Evolutionary conservation across 2,797 vertebrate genomes (phyloP).

Genomic region (Hirundo rustica): DNA sequence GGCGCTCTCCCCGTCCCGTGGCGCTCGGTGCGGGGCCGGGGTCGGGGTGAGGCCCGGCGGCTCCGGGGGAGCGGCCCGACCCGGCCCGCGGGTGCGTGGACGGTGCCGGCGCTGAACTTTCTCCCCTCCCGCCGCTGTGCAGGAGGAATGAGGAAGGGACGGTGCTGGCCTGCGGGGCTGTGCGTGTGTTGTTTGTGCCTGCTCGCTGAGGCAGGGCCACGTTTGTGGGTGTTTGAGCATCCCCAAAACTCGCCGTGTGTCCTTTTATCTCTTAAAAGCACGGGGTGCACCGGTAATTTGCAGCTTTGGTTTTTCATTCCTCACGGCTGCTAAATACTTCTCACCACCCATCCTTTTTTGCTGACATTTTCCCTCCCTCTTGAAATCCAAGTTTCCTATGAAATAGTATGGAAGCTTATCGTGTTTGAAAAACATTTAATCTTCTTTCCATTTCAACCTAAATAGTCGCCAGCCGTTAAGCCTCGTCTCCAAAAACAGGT

Average conservation of each 20-base stretch:
- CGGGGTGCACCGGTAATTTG: accelerated
- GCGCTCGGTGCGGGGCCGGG: not conserved
- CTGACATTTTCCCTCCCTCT: not conserved
- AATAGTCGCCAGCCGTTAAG: not conserved
- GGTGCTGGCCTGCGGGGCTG: not conserved
- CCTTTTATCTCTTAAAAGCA: accelerated
- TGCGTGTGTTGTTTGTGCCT: not conserved
- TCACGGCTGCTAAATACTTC: not conserved
- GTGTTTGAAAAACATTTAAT: not conserved
- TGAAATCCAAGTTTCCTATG: not conserved
- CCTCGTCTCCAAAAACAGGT: not conserved
- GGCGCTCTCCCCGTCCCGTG: not conserved
- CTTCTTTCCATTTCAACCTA: not conserved
- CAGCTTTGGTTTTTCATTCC: accelerated
- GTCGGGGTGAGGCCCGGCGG: not conserved
- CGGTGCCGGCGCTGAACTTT: not conserved
- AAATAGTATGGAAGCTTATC: not conserved
- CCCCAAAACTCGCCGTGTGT: not conserved
- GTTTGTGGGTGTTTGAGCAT: not conserved
- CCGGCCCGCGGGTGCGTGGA: not conserved
- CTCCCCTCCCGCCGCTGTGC: not conserved
- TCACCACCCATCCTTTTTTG: not conserved
- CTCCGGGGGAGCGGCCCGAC: not conserved
- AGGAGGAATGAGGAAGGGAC: constrained; percentile 18
- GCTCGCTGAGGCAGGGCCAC: not conserved